Percentiles rank a stretch among this genome's conserved stretches.
Evolutionary conservation across 2,888 invertebrate species (phyloP).

Genomic region (Nycteola revayana): DNA sequence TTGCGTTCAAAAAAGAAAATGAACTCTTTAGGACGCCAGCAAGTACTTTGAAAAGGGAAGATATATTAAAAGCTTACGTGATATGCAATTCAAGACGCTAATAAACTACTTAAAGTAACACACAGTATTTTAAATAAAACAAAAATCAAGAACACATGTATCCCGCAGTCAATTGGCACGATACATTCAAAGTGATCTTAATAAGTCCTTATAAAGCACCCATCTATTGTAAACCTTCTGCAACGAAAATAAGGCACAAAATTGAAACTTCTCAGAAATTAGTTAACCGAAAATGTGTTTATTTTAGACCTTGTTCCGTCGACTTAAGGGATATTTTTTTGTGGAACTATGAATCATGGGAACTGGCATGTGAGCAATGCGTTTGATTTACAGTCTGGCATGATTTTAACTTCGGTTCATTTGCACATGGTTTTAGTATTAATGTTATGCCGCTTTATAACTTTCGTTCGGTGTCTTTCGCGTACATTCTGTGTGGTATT

Average conservation of each 20-base stretch:
- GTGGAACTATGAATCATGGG: constrained; percentile 46
- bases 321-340: constrained; percentile 11
- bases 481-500: no score
- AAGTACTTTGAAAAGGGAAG: no score
- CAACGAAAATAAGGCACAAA: neutral
- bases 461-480: no score
- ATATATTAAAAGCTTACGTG: no score
- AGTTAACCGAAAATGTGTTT: neutral
- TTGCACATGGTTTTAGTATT: constrained; percentile 42
- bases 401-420: constrained; percentile 58
- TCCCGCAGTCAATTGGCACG: constrained; percentile 35
- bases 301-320: constrained; percentile 17
- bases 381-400: constrained; percentile 60
- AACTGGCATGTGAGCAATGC: constrained; percentile 23
- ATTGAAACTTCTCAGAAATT: neutral
- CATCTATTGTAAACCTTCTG: constrained; percentile 2
- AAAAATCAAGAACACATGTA: constrained; percentile 20
- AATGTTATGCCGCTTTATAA: constrained; percentile 33
- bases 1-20: no score
- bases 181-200: constrained; percentile 42
- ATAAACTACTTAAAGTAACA: constrained; percentile 4
- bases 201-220: constrained; percentile 30
- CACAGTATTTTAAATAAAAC: constrained; percentile 6
- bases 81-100: constrained; percentile 11
- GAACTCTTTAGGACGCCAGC: no score